phyloP scores from a whole-genome alignment of 2,888 invertebrate species.

The Ommatoiulus sabulosus region DNA sequence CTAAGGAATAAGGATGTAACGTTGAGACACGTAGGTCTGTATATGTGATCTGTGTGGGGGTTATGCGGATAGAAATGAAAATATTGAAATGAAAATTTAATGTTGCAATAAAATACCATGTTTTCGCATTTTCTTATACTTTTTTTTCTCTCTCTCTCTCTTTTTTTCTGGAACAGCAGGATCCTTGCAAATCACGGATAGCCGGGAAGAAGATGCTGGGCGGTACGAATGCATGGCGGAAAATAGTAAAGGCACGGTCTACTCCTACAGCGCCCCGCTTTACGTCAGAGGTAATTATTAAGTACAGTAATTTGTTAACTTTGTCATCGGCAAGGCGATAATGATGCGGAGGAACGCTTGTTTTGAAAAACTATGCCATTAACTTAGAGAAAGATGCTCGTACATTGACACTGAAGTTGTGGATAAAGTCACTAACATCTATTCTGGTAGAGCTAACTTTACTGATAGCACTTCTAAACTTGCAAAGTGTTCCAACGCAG shows the following conservation, averaged over 20 bases:
- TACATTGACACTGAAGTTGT: background rate
- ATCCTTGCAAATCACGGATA: constrained; percentile 87
- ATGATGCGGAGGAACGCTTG: background rate
- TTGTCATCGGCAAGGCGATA: constrained; percentile 12
- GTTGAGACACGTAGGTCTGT: background rate
- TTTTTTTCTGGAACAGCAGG: constrained; percentile 71
- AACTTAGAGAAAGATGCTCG: background rate
- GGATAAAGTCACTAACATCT: background rate
- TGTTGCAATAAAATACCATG: background rate
- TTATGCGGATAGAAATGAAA: background rate
- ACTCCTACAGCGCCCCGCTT: constrained; percentile 85
- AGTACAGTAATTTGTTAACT: background rate
- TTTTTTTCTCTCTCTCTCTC: background rate
- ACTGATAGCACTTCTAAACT: too few relatives aligned
- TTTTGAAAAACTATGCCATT: background rate
- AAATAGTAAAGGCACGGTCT: constrained; percentile 91
- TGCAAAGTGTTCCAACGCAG: too few relatives aligned
- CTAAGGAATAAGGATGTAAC: constrained; percentile 18
- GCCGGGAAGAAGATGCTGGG: constrained; percentile 91
- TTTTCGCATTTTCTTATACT: constrained; percentile 29
- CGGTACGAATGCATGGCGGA: constrained; percentile 97
- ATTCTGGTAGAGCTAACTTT: background rate
- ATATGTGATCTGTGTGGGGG: background rate
- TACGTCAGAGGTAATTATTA: constrained; percentile 87
- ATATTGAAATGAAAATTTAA: constrained; percentile 43